These are phyloP conservation scores for Cotesia congregata DNA, from an alignment of 2,888 invertebrate genomes.

Conservation along the genomic window DNA sequence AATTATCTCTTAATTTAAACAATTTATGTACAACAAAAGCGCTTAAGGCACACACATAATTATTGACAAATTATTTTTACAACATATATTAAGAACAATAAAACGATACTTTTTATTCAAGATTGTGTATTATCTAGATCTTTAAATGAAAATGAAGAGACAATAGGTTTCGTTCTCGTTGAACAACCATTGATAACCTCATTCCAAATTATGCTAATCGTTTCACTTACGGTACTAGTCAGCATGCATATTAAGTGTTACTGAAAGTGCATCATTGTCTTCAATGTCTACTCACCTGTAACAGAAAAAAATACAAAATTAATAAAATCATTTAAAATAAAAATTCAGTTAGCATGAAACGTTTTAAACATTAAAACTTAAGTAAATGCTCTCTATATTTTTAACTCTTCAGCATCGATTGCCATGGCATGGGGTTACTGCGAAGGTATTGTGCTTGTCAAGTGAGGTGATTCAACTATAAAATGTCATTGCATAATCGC, in stretches of 20 bases:
- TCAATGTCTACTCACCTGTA: constrained; percentile 47
- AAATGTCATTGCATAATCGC: constrained; percentile 45
- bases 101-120: too few species aligned
- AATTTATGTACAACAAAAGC: too few species aligned
- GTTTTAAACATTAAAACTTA: background rate
- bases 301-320: constrained; percentile 40
- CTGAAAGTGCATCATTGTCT: background rate
- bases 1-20: too few species aligned
- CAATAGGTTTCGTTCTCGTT: constrained; percentile 15
- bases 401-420: constrained; percentile 11
- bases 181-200: constrained; percentile 18
- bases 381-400: constrained; percentile 4
- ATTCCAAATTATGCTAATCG: constrained; percentile 27
- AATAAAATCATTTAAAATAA: background rate
- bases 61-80: too few species aligned
- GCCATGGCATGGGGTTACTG: constrained; percentile 24
- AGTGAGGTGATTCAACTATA: constrained; percentile 28
- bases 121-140: background rate
- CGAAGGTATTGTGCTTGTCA: constrained; percentile 24
- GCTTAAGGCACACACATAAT: too few species aligned
- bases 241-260: constrained; percentile 22
- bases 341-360: background rate
- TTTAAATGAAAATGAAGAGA: constrained; percentile 19
- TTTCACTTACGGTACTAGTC: constrained; percentile 40
- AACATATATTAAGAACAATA: too few species aligned